phyloP scores from a whole-genome alignment of 2,888 invertebrate genomes.

The Choreutis nemorana region DNA sequence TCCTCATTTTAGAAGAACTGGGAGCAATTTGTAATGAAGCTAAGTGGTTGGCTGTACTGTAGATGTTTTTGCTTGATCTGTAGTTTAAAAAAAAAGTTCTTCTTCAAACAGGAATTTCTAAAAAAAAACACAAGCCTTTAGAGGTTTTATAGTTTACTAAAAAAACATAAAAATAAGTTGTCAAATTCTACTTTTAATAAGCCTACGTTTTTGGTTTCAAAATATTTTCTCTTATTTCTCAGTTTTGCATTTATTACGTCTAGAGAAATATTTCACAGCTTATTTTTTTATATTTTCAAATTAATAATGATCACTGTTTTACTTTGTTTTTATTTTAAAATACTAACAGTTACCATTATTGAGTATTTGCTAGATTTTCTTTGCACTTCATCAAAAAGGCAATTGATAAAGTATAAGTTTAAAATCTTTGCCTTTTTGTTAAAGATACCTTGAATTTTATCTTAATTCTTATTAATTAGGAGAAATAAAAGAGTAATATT shows the following conservation, averaged over 20 bases:
- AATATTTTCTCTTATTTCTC: constrained; percentile 18
- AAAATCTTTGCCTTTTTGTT: no score
- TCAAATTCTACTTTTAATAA: constrained; percentile 34
- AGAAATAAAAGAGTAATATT: no score
- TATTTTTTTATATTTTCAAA: constrained; percentile 33
- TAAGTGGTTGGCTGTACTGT: constrained; percentile 55
- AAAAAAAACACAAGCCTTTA: constrained; percentile 24
- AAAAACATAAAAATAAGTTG: constrained; percentile 53
- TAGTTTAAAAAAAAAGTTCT: constrained; percentile 32
- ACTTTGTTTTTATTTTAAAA: neutral
- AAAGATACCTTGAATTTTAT: no score
- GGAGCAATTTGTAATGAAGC: constrained; percentile 24
- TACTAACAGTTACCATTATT: constrained; percentile 6
- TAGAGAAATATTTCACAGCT: constrained; percentile 14
- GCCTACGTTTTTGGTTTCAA: no score
- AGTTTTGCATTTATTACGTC: constrained; percentile 51
- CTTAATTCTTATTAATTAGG: no score
- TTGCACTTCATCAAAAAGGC: no score
- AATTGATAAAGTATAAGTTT: no score
- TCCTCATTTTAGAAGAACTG: constrained; percentile 21
- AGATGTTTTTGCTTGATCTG: constrained; percentile 47
- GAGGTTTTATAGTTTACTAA: constrained; percentile 39
- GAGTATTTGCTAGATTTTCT: constrained; percentile 7
- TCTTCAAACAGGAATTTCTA: constrained; percentile 14
- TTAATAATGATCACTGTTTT: constrained; percentile 16